These are phyloP conservation scores for Lota lota DNA, from an alignment of 2,113 vertebrate species.

Conservation along the genomic window DNA sequence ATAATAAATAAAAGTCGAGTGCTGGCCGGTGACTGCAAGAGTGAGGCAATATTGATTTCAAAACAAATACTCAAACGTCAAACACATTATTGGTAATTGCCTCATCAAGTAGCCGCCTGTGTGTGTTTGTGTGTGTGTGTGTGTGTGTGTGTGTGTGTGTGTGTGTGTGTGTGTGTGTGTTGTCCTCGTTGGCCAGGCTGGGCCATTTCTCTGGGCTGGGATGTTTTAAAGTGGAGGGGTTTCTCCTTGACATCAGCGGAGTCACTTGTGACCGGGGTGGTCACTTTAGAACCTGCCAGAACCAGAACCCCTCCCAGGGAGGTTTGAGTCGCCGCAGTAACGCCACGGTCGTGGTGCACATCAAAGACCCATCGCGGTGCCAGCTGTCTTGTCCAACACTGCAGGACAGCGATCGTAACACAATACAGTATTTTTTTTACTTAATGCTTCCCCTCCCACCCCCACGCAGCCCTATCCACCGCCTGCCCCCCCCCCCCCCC, in stretches of 20 bases:
- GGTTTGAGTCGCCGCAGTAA: no score
- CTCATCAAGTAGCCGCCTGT: conserved; percentile 73
- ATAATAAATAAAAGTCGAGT: conserved; percentile 84
- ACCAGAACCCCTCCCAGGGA: no score
- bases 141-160: no score
- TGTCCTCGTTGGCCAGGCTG: no score
- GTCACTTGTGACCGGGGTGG: not conserved
- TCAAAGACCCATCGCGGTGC: conserved; percentile 5
- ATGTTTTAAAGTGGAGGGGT: no score
- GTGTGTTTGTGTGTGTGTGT: not conserved
- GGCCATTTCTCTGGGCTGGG: no score
- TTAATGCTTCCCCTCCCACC: no score
- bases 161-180: no score
- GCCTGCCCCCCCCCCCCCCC: no score
- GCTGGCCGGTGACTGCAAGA: conserved; percentile 77
- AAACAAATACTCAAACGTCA: conserved; percentile 81
- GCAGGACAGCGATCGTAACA: conserved; percentile 22
- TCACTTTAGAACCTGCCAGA: no score
- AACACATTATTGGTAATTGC: conserved; percentile 82
- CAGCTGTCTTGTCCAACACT: conserved; percentile 26
- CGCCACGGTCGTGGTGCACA: not conserved
- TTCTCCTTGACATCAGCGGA: not conserved
- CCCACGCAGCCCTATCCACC: no score
- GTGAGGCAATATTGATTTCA: conserved; percentile 83
- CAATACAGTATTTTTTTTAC: conserved; percentile 12